Evolutionary conservation across 1,140 invertebrate species (phyloP).

Genomic region (Drosophila dunni): DNA sequence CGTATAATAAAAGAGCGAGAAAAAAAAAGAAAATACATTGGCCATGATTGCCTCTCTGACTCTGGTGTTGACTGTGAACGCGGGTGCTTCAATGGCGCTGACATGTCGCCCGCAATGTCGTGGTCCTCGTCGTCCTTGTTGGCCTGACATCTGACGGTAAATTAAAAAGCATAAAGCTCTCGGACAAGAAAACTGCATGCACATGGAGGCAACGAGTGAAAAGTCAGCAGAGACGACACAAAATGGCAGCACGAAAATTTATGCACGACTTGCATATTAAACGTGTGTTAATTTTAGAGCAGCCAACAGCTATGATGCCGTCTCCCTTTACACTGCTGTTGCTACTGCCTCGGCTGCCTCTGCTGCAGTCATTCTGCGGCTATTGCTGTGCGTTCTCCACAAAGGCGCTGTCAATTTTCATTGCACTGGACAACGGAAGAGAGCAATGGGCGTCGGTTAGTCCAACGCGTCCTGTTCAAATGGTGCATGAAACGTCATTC

Average conservation of each 20-base stretch:
- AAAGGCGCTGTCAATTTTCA: conserved; percentile 59
- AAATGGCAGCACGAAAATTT: conserved; percentile 67
- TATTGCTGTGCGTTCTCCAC: conserved; percentile 44
- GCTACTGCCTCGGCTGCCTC: background rate
- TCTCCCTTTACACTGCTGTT: conserved; percentile 4
- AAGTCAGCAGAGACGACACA: background rate
- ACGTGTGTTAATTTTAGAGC: conserved; percentile 82
- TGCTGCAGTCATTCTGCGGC: conserved; percentile 16
- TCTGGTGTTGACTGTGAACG: conserved; percentile 39
- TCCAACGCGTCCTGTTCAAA: conserved; percentile 45
- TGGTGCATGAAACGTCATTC: conserved; percentile 58
- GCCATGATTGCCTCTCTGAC: conserved; percentile 51
- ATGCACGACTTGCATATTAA: conserved; percentile 83
- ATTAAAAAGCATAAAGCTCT: conserved; percentile 74
- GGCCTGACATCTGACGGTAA: conserved; percentile 74
- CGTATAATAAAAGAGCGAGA: conserved; percentile 17
- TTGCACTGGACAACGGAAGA: conserved; percentile 21
- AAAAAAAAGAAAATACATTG: conserved; percentile 34
- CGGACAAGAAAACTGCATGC: conserved; percentile 47
- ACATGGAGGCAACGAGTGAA: conserved; percentile 12
- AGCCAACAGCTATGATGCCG: conserved; percentile 41
- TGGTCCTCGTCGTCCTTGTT: conserved; percentile 61
- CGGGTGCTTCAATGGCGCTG: conserved; percentile 50
- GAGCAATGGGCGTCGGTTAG: conserved; percentile 1
- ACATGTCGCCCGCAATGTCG: conserved; percentile 68